phyloP scores from a whole-genome alignment of 2,797 vertebrate species.

The Sebastes kiyomatsui region DNA sequence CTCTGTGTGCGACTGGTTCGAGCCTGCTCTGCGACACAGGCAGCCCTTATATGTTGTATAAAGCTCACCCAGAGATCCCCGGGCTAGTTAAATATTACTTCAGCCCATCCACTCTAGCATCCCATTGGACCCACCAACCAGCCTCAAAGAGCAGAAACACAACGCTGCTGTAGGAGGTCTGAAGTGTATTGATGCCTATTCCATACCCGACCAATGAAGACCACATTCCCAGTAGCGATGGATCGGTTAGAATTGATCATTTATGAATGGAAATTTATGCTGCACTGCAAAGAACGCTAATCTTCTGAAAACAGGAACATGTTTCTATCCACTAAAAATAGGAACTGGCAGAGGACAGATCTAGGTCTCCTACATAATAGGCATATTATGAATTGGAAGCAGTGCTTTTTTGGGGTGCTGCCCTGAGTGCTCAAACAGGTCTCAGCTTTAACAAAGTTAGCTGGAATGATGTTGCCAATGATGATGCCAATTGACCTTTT shows the following conservation, averaged over 20 bases:
- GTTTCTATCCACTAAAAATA: neutral
- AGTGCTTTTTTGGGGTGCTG: neutral
- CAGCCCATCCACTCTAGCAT: conserved; percentile 16
- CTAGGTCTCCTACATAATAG: neutral
- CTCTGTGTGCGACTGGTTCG: conserved; percentile 60
- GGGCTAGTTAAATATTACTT: conserved; percentile 55
- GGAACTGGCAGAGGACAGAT: neutral
- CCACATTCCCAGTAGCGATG: neutral
- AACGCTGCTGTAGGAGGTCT: conserved; percentile 6
- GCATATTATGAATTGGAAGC: neutral
- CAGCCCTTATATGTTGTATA: conserved; percentile 42
- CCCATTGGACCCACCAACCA: conserved; percentile 1
- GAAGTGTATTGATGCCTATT: neutral
- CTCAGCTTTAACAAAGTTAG: conserved; percentile 1
- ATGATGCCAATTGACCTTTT: neutral
- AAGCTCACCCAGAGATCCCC: conserved; percentile 48
- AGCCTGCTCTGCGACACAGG: conserved; percentile 55
- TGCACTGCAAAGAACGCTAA: neutral
- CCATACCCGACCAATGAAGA: neutral
- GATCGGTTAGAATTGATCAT: neutral
- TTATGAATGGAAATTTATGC: neutral
- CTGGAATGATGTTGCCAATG: conserved; percentile 5
- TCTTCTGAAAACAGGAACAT: neutral
- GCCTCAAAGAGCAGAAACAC: conserved; percentile 22
- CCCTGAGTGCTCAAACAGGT: neutral